Evolutionary conservation across 2,888 invertebrate species (phyloP).

Genomic region (Oligia latruncula): DNA sequence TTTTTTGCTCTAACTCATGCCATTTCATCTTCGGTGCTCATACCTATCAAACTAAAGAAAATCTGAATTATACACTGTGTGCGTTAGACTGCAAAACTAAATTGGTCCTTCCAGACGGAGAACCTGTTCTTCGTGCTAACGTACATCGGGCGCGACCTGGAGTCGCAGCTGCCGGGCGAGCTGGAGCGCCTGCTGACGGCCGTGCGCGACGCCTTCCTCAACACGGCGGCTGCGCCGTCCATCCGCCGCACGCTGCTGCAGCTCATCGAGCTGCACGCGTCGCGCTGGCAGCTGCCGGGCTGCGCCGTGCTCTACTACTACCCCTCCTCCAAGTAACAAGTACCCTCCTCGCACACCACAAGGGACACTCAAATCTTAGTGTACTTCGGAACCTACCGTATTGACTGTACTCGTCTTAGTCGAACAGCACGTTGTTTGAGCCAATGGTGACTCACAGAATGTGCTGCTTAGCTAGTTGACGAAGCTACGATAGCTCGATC

Average conservation of each 20-base stretch:
- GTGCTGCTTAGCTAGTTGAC: conserved; percentile 12
- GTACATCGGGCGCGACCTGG: conserved; percentile 96
- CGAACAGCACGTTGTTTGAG: neutral
- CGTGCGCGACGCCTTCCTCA: conserved; percentile 96
- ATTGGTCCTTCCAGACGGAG: conserved; percentile 91
- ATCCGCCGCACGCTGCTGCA: conserved; percentile 96
- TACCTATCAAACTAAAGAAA: neutral
- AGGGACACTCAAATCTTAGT: neutral
- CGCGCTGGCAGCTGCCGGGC: conserved; percentile 97
- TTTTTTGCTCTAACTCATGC: neutral
- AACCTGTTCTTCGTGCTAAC: conserved; percentile 97
- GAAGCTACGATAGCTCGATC: conserved; percentile 4
- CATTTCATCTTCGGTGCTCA: neutral
- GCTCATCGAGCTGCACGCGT: conserved; percentile 96
- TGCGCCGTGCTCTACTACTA: conserved; percentile 97
- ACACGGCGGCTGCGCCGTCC: conserved; percentile 93
- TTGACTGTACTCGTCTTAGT: neutral
- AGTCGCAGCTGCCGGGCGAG: conserved; percentile 94
- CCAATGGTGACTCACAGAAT: neutral
- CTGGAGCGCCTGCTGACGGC: conserved; percentile 94
- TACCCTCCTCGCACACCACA: neutral
- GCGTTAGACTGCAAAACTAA: neutral
- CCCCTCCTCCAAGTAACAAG: conserved; percentile 91
- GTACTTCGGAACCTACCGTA: neutral
- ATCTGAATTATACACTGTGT: neutral